Conservation (phyloP, 2,888 invertebrate species). For the Andrena camellia region DNA sequence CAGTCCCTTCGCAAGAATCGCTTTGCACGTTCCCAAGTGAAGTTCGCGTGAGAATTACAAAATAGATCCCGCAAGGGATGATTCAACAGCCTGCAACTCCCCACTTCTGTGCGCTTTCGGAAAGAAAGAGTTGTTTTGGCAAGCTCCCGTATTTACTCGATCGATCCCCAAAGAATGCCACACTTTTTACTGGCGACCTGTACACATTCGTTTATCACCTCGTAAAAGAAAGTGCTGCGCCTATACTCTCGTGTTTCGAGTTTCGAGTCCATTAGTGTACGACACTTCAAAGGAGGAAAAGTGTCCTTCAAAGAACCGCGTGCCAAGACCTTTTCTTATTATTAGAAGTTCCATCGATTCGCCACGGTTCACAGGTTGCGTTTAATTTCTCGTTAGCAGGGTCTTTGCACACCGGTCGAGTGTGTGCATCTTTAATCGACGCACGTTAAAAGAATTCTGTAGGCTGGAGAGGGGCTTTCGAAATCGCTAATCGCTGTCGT, state of each 20-base stretch:
- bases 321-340: conserved; percentile 56
- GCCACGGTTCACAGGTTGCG: conserved; percentile 36
- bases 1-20: too few relatives aligned
- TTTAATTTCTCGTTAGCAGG: conserved; percentile 43
- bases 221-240: not conserved
- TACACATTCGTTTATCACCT: not conserved
- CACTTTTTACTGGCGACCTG: not conserved
- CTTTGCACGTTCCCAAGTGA: too few relatives aligned
- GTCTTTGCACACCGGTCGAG: conserved; percentile 29
- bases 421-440: conserved; percentile 14
- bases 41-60: too few relatives aligned
- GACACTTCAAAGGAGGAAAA: conserved; percentile 30
- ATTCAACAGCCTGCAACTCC: too few relatives aligned
- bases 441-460: conserved; percentile 24
- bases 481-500: conserved; percentile 8
- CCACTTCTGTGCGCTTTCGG: too few relatives aligned
- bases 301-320: conserved; percentile 49
- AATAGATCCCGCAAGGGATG: too few relatives aligned
- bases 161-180: not conserved
- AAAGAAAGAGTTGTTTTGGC: not conserved
- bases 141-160: not conserved
- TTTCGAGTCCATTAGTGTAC: conserved; percentile 4
- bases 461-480: not conserved
- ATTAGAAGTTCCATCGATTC: conserved; percentile 58
- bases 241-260: conserved; percentile 2